Conservation (phyloP, 1,140 invertebrate genomes). For the Leptestheria dahalacensis region DNA sequence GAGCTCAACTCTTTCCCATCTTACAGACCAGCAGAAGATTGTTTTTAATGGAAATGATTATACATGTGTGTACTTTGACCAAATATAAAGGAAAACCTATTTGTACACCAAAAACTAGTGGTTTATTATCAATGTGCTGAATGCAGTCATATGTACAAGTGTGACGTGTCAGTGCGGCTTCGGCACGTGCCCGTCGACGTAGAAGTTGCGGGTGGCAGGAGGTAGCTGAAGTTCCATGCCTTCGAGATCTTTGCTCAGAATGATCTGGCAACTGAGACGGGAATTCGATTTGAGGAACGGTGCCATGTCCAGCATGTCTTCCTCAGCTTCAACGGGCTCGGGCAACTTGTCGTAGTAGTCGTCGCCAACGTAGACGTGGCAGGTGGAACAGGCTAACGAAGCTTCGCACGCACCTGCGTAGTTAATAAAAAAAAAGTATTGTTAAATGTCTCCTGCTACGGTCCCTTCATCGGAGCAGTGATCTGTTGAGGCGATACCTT, state of each 20-base stretch:
- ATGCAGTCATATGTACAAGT: too few relatives aligned
- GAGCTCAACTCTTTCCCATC: too few relatives aligned
- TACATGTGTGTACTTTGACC: too few relatives aligned
- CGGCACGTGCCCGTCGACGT: constrained; percentile 93
- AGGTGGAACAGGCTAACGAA: constrained; percentile 92
- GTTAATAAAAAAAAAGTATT: constrained; percentile 1
- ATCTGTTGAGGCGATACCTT: constrained; percentile 46
- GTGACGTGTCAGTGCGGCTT: constrained; percentile 65
- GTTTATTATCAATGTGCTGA: too few relatives aligned
- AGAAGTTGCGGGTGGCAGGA: constrained; percentile 88
- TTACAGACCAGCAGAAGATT: too few relatives aligned
- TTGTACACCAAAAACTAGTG: too few relatives aligned
- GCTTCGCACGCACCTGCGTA: constrained; percentile 82
- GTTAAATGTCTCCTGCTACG: too few relatives aligned
- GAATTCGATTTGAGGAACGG: constrained; percentile 93
- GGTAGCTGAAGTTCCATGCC: constrained; percentile 77
- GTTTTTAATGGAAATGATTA: too few relatives aligned
- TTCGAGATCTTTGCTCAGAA: constrained; percentile 78
- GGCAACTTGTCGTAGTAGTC: constrained; percentile 61
- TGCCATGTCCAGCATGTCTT: constrained; percentile 93
- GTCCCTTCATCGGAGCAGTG: too few relatives aligned
- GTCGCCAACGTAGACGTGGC: constrained; percentile 86
- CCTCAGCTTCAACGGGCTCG: constrained; percentile 73
- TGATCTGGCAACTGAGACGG: constrained; percentile 90
- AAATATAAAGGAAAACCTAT: too few relatives aligned